Evolutionary conservation across 2,797 vertebrate species (phyloP).

Genomic region (Arctocebus calabarensis): DNA sequence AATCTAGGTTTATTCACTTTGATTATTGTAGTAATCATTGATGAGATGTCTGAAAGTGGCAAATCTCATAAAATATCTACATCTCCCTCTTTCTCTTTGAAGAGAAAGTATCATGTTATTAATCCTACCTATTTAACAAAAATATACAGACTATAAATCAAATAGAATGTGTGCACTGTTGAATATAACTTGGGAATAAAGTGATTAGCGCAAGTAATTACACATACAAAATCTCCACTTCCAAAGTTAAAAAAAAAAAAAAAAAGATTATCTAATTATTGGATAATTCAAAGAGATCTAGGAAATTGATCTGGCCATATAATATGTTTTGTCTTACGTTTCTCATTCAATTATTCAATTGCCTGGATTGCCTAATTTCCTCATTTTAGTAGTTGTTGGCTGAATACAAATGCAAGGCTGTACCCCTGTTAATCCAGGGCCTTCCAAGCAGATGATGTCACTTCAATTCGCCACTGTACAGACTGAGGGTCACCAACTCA

Average conservation of each 20-base stretch:
- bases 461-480: background rate
- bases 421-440: background rate
- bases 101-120: slow-evolving; percentile 35
- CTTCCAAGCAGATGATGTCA: background rate
- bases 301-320: slow-evolving; percentile 26
- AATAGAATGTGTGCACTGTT: background rate
- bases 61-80: slow-evolving; percentile 51
- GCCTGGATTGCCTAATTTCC: background rate
- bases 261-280: slow-evolving; percentile 46
- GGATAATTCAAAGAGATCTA: slow-evolving; percentile 41
- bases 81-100: background rate
- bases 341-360: slow-evolving; percentile 10
- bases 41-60: slow-evolving; percentile 38
- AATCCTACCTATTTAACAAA: slow-evolving; percentile 63
- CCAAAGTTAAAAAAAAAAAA: slow-evolving; percentile 41
- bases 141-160: background rate
- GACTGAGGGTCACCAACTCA: background rate
- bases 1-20: slow-evolving; percentile 59
- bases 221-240: slow-evolving; percentile 38
- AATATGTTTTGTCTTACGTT: slow-evolving; percentile 27
- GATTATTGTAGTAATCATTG: slow-evolving; percentile 68
- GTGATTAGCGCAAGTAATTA: slow-evolving; percentile 19
- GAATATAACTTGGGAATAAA: slow-evolving; percentile 41
- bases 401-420: background rate
- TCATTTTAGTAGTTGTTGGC: background rate